phyloP scores from a whole-genome alignment of 2,113 vertebrate species.

The Ahaetulla prasina region DNA sequence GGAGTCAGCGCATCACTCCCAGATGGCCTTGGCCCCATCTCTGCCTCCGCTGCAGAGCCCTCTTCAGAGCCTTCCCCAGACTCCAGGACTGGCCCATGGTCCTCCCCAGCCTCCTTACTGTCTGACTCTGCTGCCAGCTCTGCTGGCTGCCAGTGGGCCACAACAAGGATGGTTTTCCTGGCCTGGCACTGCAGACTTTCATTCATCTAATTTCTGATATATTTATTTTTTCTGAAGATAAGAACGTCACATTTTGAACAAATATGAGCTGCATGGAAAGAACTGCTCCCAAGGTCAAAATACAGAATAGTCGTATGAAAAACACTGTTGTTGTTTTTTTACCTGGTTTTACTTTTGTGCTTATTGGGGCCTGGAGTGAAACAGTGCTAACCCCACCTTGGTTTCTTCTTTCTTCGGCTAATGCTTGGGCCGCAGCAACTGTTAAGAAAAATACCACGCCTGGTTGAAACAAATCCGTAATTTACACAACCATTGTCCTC shows the following conservation, averaged over 20 bases:
- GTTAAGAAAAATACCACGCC: constrained; percentile 23
- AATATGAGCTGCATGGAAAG: background rate
- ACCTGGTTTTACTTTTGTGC: constrained; percentile 81
- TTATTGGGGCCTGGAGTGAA: constrained; percentile 53
- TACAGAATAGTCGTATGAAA: too few species aligned
- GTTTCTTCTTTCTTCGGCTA: constrained; percentile 86
- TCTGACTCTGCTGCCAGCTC: too few species aligned
- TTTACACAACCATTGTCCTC: background rate
- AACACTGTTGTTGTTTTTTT: constrained; percentile 42
- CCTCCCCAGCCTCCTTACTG: too few species aligned
- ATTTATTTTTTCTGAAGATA: background rate
- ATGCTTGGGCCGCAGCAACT: constrained; percentile 88
- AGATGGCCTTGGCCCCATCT: too few species aligned
- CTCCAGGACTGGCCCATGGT: too few species aligned
- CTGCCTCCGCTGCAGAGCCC: too few species aligned
- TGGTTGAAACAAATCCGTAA: background rate
- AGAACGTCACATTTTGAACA: background rate
- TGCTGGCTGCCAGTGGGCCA: too few species aligned
- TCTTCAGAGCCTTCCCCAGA: too few species aligned
- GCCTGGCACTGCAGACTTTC: background rate
- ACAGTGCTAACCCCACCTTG: constrained; percentile 69
- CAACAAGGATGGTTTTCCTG: background rate
- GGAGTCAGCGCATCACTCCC: too few species aligned
- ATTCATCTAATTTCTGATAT: background rate
- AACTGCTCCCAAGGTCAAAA: background rate